These are phyloP conservation scores for Campylorhamphus procurvoides DNA, from an alignment of 2,113 vertebrate genomes.

Conservation along the genomic window DNA sequence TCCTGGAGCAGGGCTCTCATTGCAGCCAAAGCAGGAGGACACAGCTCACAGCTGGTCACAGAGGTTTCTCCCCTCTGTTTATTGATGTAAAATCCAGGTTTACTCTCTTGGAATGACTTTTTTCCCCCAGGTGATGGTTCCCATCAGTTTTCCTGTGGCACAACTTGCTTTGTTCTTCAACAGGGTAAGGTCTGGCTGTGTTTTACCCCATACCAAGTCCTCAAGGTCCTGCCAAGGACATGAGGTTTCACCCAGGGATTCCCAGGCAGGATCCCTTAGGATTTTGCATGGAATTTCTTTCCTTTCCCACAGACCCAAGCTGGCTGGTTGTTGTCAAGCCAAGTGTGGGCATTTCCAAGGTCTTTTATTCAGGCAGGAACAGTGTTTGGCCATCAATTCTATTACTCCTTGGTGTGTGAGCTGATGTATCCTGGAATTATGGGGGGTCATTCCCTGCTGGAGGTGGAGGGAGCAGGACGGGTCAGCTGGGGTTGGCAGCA, in stretches of 20 bases:
- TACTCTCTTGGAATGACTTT: background rate
- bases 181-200: background rate
- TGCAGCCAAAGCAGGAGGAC: background rate
- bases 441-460: background rate
- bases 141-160: background rate
- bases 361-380: background rate
- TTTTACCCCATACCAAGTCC: background rate
- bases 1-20: accelerated
- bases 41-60: background rate
- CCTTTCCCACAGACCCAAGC: background rate
- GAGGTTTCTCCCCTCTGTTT: background rate
- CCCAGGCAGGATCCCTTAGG: background rate
- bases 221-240: background rate
- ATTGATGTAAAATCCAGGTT: background rate
- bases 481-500: accelerated
- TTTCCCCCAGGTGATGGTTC: background rate
- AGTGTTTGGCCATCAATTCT: background rate
- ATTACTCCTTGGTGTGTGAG: accelerated
- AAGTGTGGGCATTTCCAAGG: background rate
- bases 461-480: background rate
- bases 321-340: accelerated
- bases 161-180: background rate
- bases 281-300: background rate
- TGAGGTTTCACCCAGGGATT: background rate
- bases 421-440: background rate